phyloP scores from a whole-genome alignment of 92 coral and sea anemone genomes.

The Zoanthus sansibaricus region DNA sequence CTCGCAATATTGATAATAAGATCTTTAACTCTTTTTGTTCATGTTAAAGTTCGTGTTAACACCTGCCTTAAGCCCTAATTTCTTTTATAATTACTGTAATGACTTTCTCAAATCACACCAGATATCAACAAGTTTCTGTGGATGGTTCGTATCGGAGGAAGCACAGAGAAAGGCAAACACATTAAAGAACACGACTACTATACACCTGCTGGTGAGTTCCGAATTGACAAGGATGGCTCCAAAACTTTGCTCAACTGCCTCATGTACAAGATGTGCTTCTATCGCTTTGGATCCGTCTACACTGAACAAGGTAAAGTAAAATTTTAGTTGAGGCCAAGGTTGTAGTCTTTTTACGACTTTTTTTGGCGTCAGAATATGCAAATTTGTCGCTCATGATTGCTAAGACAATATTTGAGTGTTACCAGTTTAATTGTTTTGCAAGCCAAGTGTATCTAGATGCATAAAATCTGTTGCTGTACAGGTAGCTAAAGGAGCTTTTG shows the following conservation, averaged over 20 bases:
- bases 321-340: too few relatives aligned
- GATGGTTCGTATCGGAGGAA: conserved; percentile 99
- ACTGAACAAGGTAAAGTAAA: conserved; percentile 90
- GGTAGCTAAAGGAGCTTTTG: too few relatives aligned
- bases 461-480: too few relatives aligned
- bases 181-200: conserved; percentile 98
- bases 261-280: conserved; percentile 99
- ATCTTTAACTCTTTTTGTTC: too few relatives aligned
- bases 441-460: too few relatives aligned
- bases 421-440: too few relatives aligned
- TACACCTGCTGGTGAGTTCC: conserved; percentile 98
- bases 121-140: conserved; percentile 99
- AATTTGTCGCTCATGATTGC: too few relatives aligned
- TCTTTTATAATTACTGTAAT: not conserved
- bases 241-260: conserved; percentile 92
- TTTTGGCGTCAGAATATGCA: too few relatives aligned
- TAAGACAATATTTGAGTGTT: too few relatives aligned
- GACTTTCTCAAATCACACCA: not conserved
- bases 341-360: too few relatives aligned
- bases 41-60: too few relatives aligned
- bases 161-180: conserved; percentile 97
- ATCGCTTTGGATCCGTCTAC: conserved; percentile 98
- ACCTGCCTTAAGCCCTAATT: not conserved
- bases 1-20: too few relatives aligned
- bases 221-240: conserved; percentile 95